Conservation (phyloP, 2,113 vertebrate genomes). For the Bothrops jararaca region DNA sequence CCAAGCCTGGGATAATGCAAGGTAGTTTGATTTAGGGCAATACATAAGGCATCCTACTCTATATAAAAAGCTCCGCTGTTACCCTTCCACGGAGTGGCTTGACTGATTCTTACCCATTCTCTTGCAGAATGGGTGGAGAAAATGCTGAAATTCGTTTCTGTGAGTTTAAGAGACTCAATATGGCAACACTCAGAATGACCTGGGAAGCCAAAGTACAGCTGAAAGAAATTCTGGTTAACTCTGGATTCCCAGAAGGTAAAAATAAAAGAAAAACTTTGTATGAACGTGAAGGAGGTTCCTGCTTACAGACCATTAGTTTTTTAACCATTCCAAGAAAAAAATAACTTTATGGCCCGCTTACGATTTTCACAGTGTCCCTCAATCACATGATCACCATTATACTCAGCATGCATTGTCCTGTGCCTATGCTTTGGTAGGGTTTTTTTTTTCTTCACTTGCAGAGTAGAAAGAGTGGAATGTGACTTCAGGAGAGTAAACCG, state of each 20-base stretch:
- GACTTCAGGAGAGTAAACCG: background rate
- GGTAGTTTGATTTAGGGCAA: slow-evolving; percentile 64
- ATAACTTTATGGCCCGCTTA: background rate
- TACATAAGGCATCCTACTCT: background rate
- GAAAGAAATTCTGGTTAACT: slow-evolving; percentile 89
- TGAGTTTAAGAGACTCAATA: slow-evolving; percentile 92
- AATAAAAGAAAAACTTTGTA: background rate
- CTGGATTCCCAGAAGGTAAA: slow-evolving; percentile 93
- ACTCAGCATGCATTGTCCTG: background rate
- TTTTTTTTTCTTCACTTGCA: background rate
- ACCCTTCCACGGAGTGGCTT: background rate
- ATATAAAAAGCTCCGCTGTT: background rate
- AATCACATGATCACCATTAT: background rate
- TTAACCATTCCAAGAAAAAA: background rate
- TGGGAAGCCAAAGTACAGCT: slow-evolving; percentile 98
- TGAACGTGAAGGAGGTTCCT: background rate
- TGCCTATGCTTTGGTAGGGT: background rate
- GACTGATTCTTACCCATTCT: slow-evolving; percentile 2
- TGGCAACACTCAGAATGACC: slow-evolving; percentile 95
- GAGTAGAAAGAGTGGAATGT: background rate
- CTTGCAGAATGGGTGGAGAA: slow-evolving; percentile 86
- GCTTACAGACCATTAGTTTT: background rate
- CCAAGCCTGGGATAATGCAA: slow-evolving; percentile 94
- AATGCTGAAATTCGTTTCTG: slow-evolving; percentile 90
- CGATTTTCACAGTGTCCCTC: background rate